Evolutionary conservation across 2,797 vertebrate genomes (phyloP), one percentile per base, ranked within the genome.

Genomic region (Pteronotus mesoamericanus): DNA sequence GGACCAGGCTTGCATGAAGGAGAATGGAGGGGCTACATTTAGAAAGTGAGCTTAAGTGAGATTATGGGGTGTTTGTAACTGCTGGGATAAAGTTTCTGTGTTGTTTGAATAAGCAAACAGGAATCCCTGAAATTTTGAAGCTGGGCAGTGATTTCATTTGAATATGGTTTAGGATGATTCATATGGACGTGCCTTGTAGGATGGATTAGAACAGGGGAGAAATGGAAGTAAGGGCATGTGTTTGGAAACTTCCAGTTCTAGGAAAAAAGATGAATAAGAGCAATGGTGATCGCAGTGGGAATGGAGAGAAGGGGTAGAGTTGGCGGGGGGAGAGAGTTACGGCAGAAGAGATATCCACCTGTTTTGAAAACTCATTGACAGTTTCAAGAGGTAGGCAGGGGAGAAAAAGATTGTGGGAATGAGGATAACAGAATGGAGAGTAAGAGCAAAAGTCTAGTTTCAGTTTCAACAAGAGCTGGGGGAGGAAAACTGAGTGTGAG

Each of bases 231-330:
- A 77, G 15, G 10, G 6, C 12, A 8, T 15, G 19, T 29, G 0
- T 75, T 85, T 53, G 61, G 59, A 94, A 89, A 64, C 51, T 80
- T 85, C 29, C 2, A 6, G 5, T 21, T 94, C 29, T 87, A 57
- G 53, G 72, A 84, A 86, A 46, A 85, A 84, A 71, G 9, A 57
- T 15, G 68, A 57, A 22, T n/a, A 51, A 44, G 16, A 74, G 74
- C 48, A 21, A 16, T 29, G 15, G 26, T 32, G 14, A 61, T 34
- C 6, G 22, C 1, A 7, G 44, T 0, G 0, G 24, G 48, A 46
- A 8, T 34, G 6, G 37, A 79, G 32, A 61, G 29, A 55, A 88
- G 46, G 26, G 10, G 12, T 14, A 9, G 34, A n/a, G 14, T 64
- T 29, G n/a, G 32, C 29, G 61, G 16, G 14, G 14, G 29, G 29